Conservation (phyloP, 2,113 vertebrate genomes). For the Engystomops pustulosus region DNA sequence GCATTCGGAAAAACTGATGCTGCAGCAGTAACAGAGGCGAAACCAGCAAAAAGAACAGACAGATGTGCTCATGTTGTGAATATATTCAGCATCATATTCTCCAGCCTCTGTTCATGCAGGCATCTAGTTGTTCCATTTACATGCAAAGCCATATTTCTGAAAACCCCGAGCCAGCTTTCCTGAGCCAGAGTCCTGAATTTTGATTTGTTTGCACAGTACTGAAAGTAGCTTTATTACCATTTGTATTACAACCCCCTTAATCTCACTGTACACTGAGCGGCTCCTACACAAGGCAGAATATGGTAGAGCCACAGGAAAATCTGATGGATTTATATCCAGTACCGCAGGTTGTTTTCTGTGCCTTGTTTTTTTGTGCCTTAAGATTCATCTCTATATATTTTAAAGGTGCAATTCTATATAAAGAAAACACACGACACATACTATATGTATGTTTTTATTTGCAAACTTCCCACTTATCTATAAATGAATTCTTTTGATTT, state of each 20-base stretch:
- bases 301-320: not conserved
- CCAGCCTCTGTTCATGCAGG: not conserved
- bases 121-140: conserved; percentile 46
- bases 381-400: too few relatives aligned
- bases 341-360: not conserved
- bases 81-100: conserved; percentile 49
- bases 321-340: conserved; percentile 3
- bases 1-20: conserved; percentile 24
- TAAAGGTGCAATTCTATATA: too few relatives aligned
- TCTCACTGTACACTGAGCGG: conserved; percentile 19
- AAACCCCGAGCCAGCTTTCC: conserved; percentile 41
- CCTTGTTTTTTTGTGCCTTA: not conserved
- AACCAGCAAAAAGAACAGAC: conserved; percentile 22
- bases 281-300: not conserved
- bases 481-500: too few relatives aligned
- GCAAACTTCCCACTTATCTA: too few relatives aligned
- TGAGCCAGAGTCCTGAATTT: conserved; percentile 43
- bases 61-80: conserved; percentile 49
- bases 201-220: conserved; percentile 44
- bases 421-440: too few relatives aligned
- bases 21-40: conserved; percentile 23
- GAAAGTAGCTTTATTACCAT: conserved; percentile 50
- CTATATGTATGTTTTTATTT: too few relatives aligned
- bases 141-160: conserved; percentile 52
- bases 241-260: conserved; percentile 49